A percentile compares a stretch with the other conserved stretches of the same genome.
These are phyloP conservation scores for Musca domestica DNA, from an alignment of 1,140 invertebrate species.

Conservation along the genomic window DNA sequence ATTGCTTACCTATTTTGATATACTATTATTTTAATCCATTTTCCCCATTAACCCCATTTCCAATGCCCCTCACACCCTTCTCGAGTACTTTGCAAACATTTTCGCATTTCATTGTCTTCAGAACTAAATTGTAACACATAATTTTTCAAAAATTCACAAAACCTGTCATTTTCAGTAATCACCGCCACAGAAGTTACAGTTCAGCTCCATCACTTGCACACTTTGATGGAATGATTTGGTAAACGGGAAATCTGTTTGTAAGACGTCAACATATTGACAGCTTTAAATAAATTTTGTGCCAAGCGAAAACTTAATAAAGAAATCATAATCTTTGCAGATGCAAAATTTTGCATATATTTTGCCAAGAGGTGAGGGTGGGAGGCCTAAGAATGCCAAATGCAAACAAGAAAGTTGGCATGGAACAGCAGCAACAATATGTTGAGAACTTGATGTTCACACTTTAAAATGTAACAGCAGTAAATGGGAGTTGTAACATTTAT, in stretches of 20 bases:
- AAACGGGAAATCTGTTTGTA: conserved; percentile 1
- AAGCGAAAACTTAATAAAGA: neutral
- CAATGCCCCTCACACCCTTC: no score
- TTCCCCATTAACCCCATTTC: no score
- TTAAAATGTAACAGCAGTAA: neutral
- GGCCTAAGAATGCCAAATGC: neutral
- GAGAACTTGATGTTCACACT: no score
- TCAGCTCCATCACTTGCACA: neutral
- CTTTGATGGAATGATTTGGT: neutral
- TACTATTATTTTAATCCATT: no score
- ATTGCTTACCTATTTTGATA: no score
- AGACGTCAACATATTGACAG: conserved; percentile 13
- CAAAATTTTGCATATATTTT: conserved; percentile 8
- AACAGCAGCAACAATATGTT: no score
- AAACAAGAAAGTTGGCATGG: neutral
- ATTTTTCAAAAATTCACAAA: neutral
- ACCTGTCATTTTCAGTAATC: conserved; percentile 10
- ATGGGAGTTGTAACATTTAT: conserved; percentile 2
- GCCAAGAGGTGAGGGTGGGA: neutral
- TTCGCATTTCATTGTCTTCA: no score
- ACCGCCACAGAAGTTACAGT: neutral
- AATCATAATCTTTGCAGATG: conserved; percentile 1
- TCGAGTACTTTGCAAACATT: no score
- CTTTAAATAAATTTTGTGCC: conserved; percentile 9
- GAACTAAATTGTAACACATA: neutral